Evolutionary conservation across 2,797 vertebrate genomes (phyloP), one percentile per base, ranked within the genome.

Genomic region (Lutjanus campechanus): DNA sequence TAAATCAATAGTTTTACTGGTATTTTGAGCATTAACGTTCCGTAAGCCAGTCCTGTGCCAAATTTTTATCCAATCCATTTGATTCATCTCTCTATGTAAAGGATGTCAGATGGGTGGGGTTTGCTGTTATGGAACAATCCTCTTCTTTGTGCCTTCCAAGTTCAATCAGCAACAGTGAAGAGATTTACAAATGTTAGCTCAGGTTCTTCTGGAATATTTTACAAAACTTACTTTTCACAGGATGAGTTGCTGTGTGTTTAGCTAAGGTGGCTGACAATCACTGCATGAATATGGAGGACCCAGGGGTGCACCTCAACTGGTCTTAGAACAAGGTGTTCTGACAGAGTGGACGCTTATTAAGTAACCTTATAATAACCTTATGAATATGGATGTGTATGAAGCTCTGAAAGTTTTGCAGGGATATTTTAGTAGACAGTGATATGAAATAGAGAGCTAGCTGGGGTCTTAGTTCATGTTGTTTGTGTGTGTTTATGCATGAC

Each of bases 271-370:
- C 41, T 81, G 54, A 51, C 58, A 79, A 60, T 72, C 22, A 12
- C 29, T 20, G 17, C 59, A 90, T 89, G 88, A 89, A 91, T 91
- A 85, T 91, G 81, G 66, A 91, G 65, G 75, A 87, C 75, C 44
- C 76, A 25, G 8, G 78, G 79, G 85, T 79, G 59, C 78, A 79
- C 49, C 71, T 76, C 13, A 17, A 62, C 68, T 83, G 69, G 71
- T 77, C 69, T 76, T 40, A 58, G 75, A 82, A 53, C 79, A 87
- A 84, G 65, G 67, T 87, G 86, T 90, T 88, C 67, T 91, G 85
- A 87, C 89, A 81, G 78, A 84, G 79, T 83, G 84, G 86, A 85
- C 82, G 71, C 84, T 83, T 89, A 84, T 80, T 87, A 83, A 89
- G 76, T 85, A 77, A 72, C 63, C 80, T 63, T 76, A 85, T 77